Evolutionary conservation across 2,888 invertebrate genomes (phyloP), one percentile per base, ranked within the genome.

Genomic region (Miltochrista miniata): DNA sequence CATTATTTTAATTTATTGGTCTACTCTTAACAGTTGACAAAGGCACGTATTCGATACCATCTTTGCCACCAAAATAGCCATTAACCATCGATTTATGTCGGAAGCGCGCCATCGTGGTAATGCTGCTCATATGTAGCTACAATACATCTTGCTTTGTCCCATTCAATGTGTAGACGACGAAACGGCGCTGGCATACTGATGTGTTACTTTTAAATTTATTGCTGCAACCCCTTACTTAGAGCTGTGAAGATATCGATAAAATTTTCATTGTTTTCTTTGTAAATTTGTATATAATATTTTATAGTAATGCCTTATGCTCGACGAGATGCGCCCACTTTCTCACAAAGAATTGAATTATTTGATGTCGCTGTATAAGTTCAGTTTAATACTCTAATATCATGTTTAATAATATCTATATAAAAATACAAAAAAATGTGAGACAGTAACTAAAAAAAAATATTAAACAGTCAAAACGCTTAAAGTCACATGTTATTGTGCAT

Each of bases 101-200:
- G 73, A 72, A 72, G 68, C 57, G 47, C 43, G 55, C 71, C 70
- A 67, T 65, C 58, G 68, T 30, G 64, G 72, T 74, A 70, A 69
- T 64, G 64, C 61, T 59, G 58, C 65, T 71, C 76, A 79, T 76
- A 76, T 80, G 81, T 72, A 76, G 73, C 73, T 75, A 74, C 80
- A 74, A 86, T 89, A 87, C 82, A 83, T 88, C 87, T 87, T 83
- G 80, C 85, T 87, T 87, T 87, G 86, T 83, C 85, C 84, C 80
- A 78, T 81, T 83, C 81, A 76, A 76, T 72, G 81, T 76, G 75
- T 76, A 83, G 79, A 81, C 78, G 81, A 70, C 72, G 79, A 75
- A 74, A 83, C 87, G 80, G 62, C 71, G 71, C 68, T 76, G 64
- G 90, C 87, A 91, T 91, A 91, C 89, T 89, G 86, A 90, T 91